phyloP scores from a whole-genome alignment of 2,888 invertebrate genomes.

The Teinopalpus imperialis region DNA sequence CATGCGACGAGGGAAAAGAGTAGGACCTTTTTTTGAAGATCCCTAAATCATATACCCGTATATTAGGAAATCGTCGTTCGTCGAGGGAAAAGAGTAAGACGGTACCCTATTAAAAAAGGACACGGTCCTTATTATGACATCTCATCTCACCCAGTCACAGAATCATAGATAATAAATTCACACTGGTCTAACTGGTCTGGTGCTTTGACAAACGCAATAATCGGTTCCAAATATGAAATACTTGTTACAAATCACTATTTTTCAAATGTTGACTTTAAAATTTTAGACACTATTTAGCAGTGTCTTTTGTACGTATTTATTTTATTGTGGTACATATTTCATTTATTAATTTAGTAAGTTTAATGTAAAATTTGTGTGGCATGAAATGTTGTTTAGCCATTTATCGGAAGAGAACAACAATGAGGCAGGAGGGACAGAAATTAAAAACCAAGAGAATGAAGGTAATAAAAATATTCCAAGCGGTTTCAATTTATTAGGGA shows the following conservation, averaged over 20 bases:
- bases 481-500: too few species aligned
- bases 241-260: constrained; percentile 4
- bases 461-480: too few species aligned
- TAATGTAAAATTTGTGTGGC: constrained; percentile 51
- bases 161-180: neutral
- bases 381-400: constrained; percentile 59
- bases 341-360: constrained; percentile 35
- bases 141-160: too few species aligned
- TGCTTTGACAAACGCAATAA: neutral
- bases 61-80: too few species aligned
- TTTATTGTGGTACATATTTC: constrained; percentile 11
- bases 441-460: neutral
- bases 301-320: constrained; percentile 24
- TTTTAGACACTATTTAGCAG: constrained; percentile 18
- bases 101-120: too few species aligned
- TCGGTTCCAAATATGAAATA: constrained; percentile 22
- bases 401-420: constrained; percentile 45
- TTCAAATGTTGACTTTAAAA: constrained; percentile 21
- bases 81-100: too few species aligned
- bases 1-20: too few species aligned
- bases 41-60: too few species aligned
- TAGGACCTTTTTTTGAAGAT: too few species aligned
- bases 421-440: constrained; percentile 28
- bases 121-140: too few species aligned
- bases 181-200: too few species aligned